Conservation (phyloP, 2,888 invertebrate genomes). For the Apamea monoglypha region DNA sequence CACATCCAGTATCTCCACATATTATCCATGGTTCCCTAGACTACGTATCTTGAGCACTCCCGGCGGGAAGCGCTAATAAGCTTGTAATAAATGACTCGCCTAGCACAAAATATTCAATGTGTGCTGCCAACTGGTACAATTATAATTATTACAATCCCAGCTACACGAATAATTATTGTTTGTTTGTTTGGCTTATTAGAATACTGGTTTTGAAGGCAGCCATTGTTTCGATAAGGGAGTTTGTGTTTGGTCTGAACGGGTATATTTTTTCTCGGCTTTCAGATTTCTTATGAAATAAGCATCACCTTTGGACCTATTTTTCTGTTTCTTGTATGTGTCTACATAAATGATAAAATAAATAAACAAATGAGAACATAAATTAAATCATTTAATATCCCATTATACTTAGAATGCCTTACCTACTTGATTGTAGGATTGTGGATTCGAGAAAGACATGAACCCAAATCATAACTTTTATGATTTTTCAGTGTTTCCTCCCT, state of each 20-base stretch:
- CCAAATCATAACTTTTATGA: not conserved
- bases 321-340: too few species aligned
- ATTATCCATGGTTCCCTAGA: conserved; percentile 66
- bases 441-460: not conserved
- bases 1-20: conserved; percentile 47
- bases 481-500: not conserved
- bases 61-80: conserved; percentile 78
- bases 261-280: not conserved
- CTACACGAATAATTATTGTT: conserved; percentile 56
- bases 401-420: not conserved
- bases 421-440: not conserved
- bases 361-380: not conserved
- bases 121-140: conserved; percentile 57
- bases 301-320: too few species aligned
- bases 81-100: conserved; percentile 81
- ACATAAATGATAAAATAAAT: too few species aligned
- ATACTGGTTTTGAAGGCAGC: conserved; percentile 18
- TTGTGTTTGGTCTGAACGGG: not conserved
- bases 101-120: conserved; percentile 71
- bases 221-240: not conserved
- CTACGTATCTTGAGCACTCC: conserved; percentile 73
- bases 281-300: not conserved
- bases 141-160: conserved; percentile 54
- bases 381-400: not conserved
- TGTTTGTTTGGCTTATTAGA: conserved; percentile 42